phyloP scores from a whole-genome alignment of 2,888 invertebrate genomes.

The Prosopocoilus inquinatus region DNA sequence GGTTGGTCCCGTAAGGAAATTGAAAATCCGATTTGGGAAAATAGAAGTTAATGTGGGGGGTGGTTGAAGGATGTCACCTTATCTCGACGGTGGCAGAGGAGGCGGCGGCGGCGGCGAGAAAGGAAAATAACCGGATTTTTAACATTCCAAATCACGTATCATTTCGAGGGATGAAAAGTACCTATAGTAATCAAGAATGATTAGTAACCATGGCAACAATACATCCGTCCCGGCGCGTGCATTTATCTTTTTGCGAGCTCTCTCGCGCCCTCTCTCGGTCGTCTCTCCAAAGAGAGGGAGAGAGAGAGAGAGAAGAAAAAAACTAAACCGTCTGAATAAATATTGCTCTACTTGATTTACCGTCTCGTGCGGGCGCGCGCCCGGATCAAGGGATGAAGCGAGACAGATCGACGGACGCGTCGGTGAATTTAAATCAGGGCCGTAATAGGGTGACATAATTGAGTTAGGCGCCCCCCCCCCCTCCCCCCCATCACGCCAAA shows the following conservation, averaged over 20 bases:
- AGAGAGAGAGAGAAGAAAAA: background rate
- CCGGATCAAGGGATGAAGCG: slow-evolving; percentile 1
- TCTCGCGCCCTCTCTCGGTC: background rate
- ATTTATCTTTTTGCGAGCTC: slow-evolving; percentile 7
- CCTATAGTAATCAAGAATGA: slow-evolving; percentile 41
- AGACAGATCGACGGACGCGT: slow-evolving; percentile 7
- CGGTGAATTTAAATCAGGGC: slow-evolving; percentile 27
- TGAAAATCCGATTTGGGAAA: background rate
- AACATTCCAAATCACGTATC: slow-evolving; percentile 15
- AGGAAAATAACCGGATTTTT: slow-evolving; percentile 14
- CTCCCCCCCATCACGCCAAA: slow-evolving; percentile 23
- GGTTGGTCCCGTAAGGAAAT: background rate
- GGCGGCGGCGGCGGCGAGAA: background rate
- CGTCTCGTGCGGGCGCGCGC: background rate
- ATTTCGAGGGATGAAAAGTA: slow-evolving; percentile 1
- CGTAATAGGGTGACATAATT: slow-evolving; percentile 39
- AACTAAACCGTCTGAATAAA: background rate
- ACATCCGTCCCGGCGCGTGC: slow-evolving; percentile 12
- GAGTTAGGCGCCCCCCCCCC: slow-evolving; percentile 35
- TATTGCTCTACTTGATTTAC: background rate
- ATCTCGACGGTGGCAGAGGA: background rate
- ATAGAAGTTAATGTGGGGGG: background rate
- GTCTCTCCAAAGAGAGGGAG: background rate
- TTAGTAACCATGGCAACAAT: slow-evolving; percentile 44
- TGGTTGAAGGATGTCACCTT: background rate